Base-by-base conservation (phyloP, 2,888 invertebrate genomes). In the Acanthacorydalis orientalis region DNA sequence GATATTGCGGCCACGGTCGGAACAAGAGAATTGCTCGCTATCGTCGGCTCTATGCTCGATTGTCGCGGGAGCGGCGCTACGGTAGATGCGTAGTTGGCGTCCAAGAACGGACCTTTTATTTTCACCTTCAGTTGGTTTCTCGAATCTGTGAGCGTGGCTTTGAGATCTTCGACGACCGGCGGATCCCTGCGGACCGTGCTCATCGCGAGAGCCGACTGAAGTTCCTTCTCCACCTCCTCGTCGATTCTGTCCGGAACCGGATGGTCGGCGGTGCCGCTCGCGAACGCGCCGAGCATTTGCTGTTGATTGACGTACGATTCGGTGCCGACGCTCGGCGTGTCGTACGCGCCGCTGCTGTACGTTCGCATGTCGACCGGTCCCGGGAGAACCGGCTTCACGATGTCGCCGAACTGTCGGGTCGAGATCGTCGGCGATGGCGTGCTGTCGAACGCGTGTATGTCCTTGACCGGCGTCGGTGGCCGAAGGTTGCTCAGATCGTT, bases 311-410 rank as follows among this genome's bases (percentile, higher is more conserved):
- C 73, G 53, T 75, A 78, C 1, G 75, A 71, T 52, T 79, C 79
- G 6, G 68, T 68, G 52, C 72, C 73, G 15, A 76, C 70, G 2
- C 68, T 67, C 49, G 74, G 72, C 31, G 72, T 71, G 51, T 79
- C 80, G 50, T 74, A 70, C 1, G 72, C 68, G 31, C 67, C 71
- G 58, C 78, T 84, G n/a, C n/a, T 23, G 60, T 89, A 89, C 0
- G 88, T 88, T 47, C 89, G 77, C 89, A 89, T 89, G 61, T 89
- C 88, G 1, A 89, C 89, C 0, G 89, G 89, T 1, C 87, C 89
- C 0, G 89, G 88, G 51, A 89, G 63, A 45, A 88, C 75, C 0
- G 85, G 81, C 53, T 78, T 73, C 7, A 83, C 82, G 43, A 78
- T 72, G 42, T 76, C 72, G 44, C 70, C 68, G 51, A 76, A 69